These are phyloP conservation scores for Habrosyne pyritoides DNA, from an alignment of 2,888 invertebrate species.

Conservation along the genomic window DNA sequence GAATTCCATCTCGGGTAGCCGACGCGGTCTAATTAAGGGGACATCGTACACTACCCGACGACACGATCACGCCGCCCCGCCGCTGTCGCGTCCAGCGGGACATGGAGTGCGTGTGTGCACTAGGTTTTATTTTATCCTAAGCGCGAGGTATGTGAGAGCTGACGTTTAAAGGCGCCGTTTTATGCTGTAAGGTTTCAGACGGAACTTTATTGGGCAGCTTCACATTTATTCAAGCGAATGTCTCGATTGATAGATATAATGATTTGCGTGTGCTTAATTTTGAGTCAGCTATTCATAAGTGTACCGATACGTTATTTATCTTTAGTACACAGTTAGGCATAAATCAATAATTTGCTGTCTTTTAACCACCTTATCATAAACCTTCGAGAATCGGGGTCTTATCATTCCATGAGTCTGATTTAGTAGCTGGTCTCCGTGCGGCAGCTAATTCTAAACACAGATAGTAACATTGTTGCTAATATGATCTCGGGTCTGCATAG, in stretches of 20 bases:
- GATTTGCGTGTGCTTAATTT: neutral
- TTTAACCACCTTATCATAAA: neutral
- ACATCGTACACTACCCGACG: conserved; percentile 23
- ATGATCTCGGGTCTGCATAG: conserved; percentile 22
- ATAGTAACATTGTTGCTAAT: conserved; percentile 42
- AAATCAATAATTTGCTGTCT: neutral
- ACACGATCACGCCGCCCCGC: conserved; percentile 30
- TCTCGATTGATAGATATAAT: neutral
- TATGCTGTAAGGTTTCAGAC: neutral
- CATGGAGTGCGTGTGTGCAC: conserved; percentile 32
- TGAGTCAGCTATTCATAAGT: neutral
- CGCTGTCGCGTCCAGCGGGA: conserved; percentile 27
- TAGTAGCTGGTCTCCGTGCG: conserved; percentile 7
- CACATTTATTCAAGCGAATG: neutral
- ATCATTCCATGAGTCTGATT: neutral
- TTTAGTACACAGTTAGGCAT: neutral
- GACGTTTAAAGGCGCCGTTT: neutral
- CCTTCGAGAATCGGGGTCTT: neutral
- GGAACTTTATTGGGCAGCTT: neutral
- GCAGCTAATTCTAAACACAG: conserved; percentile 37
- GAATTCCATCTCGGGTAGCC: conserved; percentile 68
- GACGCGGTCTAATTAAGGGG: conserved; percentile 58
- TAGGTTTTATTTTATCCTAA: conserved; percentile 27
- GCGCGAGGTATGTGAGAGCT: neutral
- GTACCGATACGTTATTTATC: neutral